Evolutionary conservation across 2,888 invertebrate genomes (phyloP).

Genomic region (Trisateles emortualis): DNA sequence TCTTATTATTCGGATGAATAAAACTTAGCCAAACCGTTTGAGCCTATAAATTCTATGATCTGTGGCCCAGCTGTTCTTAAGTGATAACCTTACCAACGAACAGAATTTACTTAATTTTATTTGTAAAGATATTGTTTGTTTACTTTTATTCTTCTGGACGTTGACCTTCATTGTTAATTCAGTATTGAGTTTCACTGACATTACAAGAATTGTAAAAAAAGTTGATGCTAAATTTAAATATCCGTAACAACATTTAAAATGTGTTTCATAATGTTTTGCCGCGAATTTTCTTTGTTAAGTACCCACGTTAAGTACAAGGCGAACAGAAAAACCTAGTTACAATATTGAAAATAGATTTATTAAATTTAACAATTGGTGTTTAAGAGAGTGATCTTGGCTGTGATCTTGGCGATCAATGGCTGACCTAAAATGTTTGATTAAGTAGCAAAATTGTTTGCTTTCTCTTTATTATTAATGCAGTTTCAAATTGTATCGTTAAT

Average conservation of each 20-base stretch:
- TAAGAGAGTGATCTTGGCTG: slow-evolving; percentile 20
- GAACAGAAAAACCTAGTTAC: slow-evolving; percentile 21
- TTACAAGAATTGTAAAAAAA: slow-evolving; percentile 6
- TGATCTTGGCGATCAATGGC: slow-evolving; percentile 14
- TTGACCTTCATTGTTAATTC: slow-evolving; percentile 1
- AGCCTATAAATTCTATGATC: no score
- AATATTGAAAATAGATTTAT: slow-evolving; percentile 25
- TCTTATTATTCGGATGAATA: no score
- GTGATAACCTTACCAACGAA: no score
- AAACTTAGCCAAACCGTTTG: no score
- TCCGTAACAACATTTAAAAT: slow-evolving; percentile 11
- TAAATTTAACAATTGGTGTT: slow-evolving; percentile 31
- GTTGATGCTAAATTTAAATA: slow-evolving; percentile 9
- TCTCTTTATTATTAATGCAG: slow-evolving; percentile 17
- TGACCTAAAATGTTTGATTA: slow-evolving; percentile 36
- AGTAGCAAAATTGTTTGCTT: slow-evolving; percentile 28
- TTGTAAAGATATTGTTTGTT: not conserved
- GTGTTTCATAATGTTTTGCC: slow-evolving; percentile 19
- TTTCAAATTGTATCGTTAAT: no score
- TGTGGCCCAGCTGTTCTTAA: no score
- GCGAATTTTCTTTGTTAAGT: slow-evolving; percentile 38
- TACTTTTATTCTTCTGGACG: slow-evolving; percentile 2
- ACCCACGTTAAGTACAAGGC: slow-evolving; percentile 9
- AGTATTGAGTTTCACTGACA: no score
- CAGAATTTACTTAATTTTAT: no score